Base-by-base conservation (phyloP, 2,888 invertebrate genomes). In the Unio pictorum region DNA sequence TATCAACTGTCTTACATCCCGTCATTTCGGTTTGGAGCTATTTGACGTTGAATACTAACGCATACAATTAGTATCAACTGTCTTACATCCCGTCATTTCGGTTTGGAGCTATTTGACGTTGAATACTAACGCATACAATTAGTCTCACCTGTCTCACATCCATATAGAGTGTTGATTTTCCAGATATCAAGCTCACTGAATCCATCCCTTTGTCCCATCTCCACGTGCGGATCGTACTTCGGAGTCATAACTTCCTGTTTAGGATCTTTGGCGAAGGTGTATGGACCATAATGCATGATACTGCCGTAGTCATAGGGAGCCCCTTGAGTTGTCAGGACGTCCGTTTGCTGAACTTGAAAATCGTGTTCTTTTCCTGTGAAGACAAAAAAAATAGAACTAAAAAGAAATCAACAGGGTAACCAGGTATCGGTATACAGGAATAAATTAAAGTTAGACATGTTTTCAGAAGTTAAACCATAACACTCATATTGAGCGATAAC, bases 281-380 rank as follows among this genome's bases (percentile, higher is more conserved):
- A 66, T 7, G 68, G 45, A 20, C 76, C 74, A 58, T 76, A 76
- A 58, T 76, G 76, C 76, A 76, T 76, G 4, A 76, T 68, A 45
- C 73, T 73, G 23, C 76, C 76, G 54, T 72, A 76, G 59, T 76
- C 76, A 57, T 76, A 76, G 26, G 74, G 68, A 2, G 76, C 63
- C 11, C 67, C 71, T 3, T 74, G 59, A 0, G 74, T 74, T 61
- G 68, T 68, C 56, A 75, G 63, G 26, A 72, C 71, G 20, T 62
- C 68, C 54, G 61, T 67, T 1, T 34, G 64, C 56, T 74, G 70
- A 18, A 72, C 63, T 8, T 55, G 56, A 60, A 76, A 76, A 54
- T 76, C 76, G n/a, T 66, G 59, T 3, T 68, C 66, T 66, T 72
- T 74, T 6, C 69, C 75, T 75, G 62, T 26, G 5, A 30, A 34